Evolutionary conservation across 1,140 invertebrate species (phyloP), one percentile per base, ranked within the genome.

Genomic region (Dolichoris vasculosae): DNA sequence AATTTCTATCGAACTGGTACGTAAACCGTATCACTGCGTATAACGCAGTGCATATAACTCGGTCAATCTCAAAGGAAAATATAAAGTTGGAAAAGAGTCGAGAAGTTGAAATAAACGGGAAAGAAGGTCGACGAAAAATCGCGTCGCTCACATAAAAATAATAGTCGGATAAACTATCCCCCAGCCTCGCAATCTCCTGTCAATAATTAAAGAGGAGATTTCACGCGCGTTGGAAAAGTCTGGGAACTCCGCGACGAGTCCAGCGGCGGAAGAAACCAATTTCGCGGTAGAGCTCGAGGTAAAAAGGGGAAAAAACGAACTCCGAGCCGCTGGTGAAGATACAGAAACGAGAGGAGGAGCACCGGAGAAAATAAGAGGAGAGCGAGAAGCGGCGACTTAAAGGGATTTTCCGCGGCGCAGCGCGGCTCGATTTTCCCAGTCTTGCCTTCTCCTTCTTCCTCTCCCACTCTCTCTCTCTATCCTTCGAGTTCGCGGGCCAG

Each of bases 261-360:
- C 80, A 20, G 69, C 48, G 38, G 26, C 73, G 82, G 73, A 77
- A 83, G 73, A 78, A 84, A 84, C 59, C 59, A 84, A 84, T 84
- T 84, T 84, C 51, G 55, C 51, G 13, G 1, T 23, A 26, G 48
- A 30, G 48, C 9, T 35, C 32, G 13, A 55, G 38, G 30, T 38
- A 77, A 75, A 64, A 64, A 20, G 30, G 9, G 75, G 9, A 80
- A 80, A 82, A 82, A 73, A 51, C 11, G 35, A 48, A n/a, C 2
- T 23, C 2, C 13, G 23, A 40, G 7, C 15, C 20, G 7, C 11
- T 2, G 38, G 2, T 73, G 26, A 8, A 69, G 6, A 20, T 38
- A 23, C 2, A 30, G 17, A 38, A 59, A 59, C 8, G 17, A 59
- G 77, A 38, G n/a, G n/a, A n/a, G n/a, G n/a, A n/a, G n/a, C n/a